Conservation (phyloP, 2,888 invertebrate genomes). For the Dromius quadrimaculatus region DNA sequence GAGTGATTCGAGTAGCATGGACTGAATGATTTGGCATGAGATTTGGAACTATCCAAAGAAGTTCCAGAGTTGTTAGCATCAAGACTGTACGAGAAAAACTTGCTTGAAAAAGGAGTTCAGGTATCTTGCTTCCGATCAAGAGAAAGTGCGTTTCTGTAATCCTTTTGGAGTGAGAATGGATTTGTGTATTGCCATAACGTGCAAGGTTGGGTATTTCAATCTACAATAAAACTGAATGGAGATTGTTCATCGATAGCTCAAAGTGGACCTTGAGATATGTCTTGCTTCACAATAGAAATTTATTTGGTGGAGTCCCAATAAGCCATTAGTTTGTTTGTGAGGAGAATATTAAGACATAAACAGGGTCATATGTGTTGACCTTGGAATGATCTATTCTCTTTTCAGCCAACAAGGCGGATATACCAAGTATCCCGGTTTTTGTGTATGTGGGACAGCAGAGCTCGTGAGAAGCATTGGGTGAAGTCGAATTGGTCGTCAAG, state of each 20-base stretch:
- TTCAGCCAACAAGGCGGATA: conserved; percentile 52
- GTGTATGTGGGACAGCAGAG: no score
- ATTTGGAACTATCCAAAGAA: conserved; percentile 54
- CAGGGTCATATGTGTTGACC: conserved; percentile 44
- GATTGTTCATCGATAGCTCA: conserved; percentile 54
- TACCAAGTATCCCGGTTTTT: no score
- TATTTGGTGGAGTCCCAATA: conserved; percentile 50
- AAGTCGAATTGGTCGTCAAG: no score
- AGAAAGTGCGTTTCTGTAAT: conserved; percentile 37
- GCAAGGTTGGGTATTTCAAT: conserved; percentile 31
- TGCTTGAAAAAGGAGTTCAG: conserved; percentile 42
- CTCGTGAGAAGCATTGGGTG: no score
- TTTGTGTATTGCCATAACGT: conserved; percentile 40
- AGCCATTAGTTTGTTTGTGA: conserved; percentile 45
- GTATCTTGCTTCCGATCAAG: conserved; percentile 32
- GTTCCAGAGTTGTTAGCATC: conserved; percentile 51
- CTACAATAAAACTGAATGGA: conserved; percentile 34
- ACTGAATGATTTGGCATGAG: no score
- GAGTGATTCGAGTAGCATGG: no score
- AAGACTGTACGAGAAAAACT: conserved; percentile 52
- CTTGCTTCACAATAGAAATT: conserved; percentile 49
- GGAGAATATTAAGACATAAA: conserved; percentile 44
- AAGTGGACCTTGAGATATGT: conserved; percentile 53
- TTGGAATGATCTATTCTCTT: conserved; percentile 51
- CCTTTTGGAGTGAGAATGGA: conserved; percentile 35